phyloP scores from a whole-genome alignment of 2,888 invertebrate species.

The Agrochola lychnidis region DNA sequence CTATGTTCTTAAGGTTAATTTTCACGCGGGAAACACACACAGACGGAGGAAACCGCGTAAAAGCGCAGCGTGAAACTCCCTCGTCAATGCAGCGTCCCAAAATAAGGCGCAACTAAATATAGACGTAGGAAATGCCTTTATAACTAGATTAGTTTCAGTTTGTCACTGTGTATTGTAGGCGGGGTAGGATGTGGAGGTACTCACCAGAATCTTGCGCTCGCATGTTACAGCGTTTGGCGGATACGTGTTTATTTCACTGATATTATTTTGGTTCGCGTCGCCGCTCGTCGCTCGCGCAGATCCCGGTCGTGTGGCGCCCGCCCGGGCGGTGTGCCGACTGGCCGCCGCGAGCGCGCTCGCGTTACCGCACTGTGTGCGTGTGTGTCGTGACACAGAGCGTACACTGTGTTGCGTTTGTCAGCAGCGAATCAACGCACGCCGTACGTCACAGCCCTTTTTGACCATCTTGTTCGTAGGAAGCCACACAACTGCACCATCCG shows the following conservation, averaged over 20 bases:
- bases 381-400: slow-evolving; percentile 54
- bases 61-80: slow-evolving; percentile 78
- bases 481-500: slow-evolving; percentile 52
- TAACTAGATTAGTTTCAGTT: slow-evolving; percentile 44
- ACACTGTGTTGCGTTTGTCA: slow-evolving; percentile 58
- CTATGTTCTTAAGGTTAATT: slow-evolving; percentile 55
- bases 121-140: slow-evolving; percentile 71
- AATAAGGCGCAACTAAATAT: slow-evolving; percentile 84
- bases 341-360: slow-evolving; percentile 69
- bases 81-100: slow-evolving; percentile 82
- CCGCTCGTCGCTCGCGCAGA: slow-evolving; percentile 87
- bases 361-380: slow-evolving; percentile 57
- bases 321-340: slow-evolving; percentile 90
- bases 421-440: slow-evolving; percentile 21
- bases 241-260: slow-evolving; percentile 86
- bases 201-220: slow-evolving; percentile 90
- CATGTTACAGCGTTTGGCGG: slow-evolving; percentile 81
- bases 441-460: slow-evolving; percentile 38
- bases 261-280: slow-evolving; percentile 82
- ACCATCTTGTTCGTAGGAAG: slow-evolving; percentile 53
- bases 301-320: slow-evolving; percentile 90
- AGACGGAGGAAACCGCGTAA: slow-evolving; percentile 70
- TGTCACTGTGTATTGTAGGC: slow-evolving; percentile 46
- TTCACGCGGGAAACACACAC: slow-evolving; percentile 70
- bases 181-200: slow-evolving; percentile 67